A percentile compares a stretch with the other conserved stretches of the same genome.
Conservation (phyloP, 2,888 invertebrate species). For the Lochmaea crataegi region DNA sequence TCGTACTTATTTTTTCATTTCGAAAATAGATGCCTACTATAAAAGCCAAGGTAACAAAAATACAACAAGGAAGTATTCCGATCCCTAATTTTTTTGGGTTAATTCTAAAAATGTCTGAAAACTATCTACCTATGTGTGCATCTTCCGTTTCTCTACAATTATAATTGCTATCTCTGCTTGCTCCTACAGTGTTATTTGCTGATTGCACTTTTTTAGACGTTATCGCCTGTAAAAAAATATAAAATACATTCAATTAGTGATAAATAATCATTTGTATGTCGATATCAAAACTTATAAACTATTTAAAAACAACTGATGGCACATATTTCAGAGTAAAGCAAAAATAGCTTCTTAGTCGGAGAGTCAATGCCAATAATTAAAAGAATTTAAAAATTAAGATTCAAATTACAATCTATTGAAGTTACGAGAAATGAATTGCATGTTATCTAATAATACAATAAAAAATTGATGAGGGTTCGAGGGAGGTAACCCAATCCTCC, state of each 20-base stretch:
- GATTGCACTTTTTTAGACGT: constrained; percentile 57
- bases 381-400: not conserved
- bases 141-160: constrained; percentile 61
- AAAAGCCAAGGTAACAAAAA: constrained; percentile 53
- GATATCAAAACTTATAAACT: no score
- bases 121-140: constrained; percentile 61
- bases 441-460: no score
- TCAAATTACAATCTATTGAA: no score
- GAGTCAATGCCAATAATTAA: not conserved
- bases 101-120: constrained; percentile 43
- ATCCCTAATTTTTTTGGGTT: constrained; percentile 41
- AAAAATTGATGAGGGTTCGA: no score
- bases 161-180: constrained; percentile 60
- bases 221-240: constrained; percentile 56
- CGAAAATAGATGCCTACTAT: constrained; percentile 51
- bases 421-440: no score
- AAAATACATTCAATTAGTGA: not conserved
- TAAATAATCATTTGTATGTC: not conserved
- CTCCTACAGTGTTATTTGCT: constrained; percentile 48
- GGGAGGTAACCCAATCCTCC: no score
- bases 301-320: no score
- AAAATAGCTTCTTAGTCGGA: no score
- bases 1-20: constrained; percentile 32
- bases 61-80: constrained; percentile 47
- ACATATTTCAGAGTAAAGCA: no score